phyloP scores from a whole-genome alignment of 2,113 vertebrate genomes.

The Nerophis ophidion region DNA sequence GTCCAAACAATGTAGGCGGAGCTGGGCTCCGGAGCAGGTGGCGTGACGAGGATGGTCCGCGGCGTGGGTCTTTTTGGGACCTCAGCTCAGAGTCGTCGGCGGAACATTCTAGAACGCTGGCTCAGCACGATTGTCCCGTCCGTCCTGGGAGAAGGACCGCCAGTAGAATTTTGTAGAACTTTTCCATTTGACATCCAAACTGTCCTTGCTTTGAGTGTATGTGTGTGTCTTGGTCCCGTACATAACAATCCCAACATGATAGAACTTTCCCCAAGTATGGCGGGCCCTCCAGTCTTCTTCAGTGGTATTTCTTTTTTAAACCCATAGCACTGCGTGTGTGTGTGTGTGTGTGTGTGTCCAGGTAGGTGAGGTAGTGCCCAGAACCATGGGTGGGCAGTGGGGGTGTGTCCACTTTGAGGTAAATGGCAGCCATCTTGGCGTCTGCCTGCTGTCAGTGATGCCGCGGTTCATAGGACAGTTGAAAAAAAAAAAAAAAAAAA shows the following conservation, averaged over 20 bases:
- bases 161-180: no score
- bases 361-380: conserved; percentile 79
- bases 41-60: conserved; percentile 12
- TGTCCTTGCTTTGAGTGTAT: conserved; percentile 38
- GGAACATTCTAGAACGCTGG: no score
- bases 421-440: conserved; percentile 69
- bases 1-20: conserved; percentile 12
- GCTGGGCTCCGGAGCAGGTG: conserved; percentile 30
- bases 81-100: no score
- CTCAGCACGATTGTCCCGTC: no score
- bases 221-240: conserved; percentile 66
- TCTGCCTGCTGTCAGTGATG: conserved; percentile 61
- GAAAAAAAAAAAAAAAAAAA: conserved; percentile 31
- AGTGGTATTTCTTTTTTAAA: conserved; percentile 64
- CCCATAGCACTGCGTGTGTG: conserved; percentile 51
- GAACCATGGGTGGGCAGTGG: conserved; percentile 69
- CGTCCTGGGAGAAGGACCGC: no score
- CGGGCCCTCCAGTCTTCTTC: conserved; percentile 74
- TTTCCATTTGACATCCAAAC: conserved; percentile 18
- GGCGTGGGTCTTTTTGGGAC: conserved; percentile 11
- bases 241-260: conserved; percentile 39
- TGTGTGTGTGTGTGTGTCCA: conserved; percentile 66
- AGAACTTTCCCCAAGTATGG: conserved; percentile 41
- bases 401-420: conserved; percentile 74
- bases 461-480: conserved; percentile 17